These are phyloP conservation scores for Flexamia atlantica DNA, from an alignment of 2,888 invertebrate species.

Conservation along the genomic window DNA sequence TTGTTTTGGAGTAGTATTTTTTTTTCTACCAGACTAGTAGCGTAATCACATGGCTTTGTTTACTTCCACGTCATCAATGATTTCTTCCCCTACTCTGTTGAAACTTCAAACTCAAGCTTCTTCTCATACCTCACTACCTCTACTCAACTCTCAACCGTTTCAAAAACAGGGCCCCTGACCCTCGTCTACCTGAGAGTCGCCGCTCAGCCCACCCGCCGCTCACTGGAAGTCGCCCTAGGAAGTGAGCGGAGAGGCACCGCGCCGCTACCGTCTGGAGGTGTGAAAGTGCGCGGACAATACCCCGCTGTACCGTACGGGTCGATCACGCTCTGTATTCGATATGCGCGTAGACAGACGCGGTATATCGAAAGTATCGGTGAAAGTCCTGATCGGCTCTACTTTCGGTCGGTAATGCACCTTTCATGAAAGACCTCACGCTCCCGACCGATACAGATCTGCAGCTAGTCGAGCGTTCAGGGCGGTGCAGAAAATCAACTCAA, in stretches of 20 bases:
- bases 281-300: slow-evolving; percentile 25
- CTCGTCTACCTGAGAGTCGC: too few species aligned
- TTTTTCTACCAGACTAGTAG: too few species aligned
- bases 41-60: too few species aligned
- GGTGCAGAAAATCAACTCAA: too few species aligned
- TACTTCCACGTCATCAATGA: too few species aligned
- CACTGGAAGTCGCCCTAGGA: not conserved
- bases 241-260: not conserved
- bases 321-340: slow-evolving; percentile 27
- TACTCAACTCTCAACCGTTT: too few species aligned
- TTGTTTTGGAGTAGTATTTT: too few species aligned
- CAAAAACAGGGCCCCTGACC: too few species aligned
- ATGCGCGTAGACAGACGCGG: not conserved
- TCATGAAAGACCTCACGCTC: not conserved
- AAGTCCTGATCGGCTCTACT: slow-evolving; percentile 21
- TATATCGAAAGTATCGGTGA: slow-evolving; percentile 11
- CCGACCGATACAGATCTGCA: not conserved
- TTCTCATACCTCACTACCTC: too few species aligned
- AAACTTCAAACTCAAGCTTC: too few species aligned
- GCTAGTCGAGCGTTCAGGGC: not conserved
- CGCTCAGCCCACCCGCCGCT: too few species aligned
- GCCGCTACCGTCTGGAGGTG: slow-evolving; percentile 3
- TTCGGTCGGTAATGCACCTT: not conserved
- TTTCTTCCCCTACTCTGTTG: too few species aligned
- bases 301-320: not conserved